Conservation (phyloP, 2,888 invertebrate genomes). For the Omphaloscelis lunosa region DNA sequence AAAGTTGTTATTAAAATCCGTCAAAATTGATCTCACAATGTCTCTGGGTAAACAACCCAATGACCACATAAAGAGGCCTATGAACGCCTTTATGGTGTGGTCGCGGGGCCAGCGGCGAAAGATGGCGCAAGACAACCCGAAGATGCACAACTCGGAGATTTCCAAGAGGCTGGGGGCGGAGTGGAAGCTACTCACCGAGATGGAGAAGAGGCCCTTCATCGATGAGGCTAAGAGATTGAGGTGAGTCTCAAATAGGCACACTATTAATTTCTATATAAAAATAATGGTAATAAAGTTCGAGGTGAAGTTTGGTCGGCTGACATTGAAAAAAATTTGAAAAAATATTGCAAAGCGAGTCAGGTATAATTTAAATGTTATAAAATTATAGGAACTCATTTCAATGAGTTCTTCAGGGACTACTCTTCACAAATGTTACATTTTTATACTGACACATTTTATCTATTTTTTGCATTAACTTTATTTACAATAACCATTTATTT, state of each 20-base stretch:
- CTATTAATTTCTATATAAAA: not conserved
- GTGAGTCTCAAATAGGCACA: constrained; percentile 84
- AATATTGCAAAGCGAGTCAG: not conserved
- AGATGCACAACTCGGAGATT: constrained; percentile 98
- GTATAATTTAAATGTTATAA: not conserved
- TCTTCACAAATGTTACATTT: not conserved
- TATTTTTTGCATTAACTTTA: not conserved
- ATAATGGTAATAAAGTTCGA: not conserved
- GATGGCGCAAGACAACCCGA: constrained; percentile 98
- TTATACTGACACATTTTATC: rapidly evolving
- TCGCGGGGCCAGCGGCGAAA: constrained; percentile 96
- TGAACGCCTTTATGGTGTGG: constrained; percentile 99
- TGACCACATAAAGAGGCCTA: constrained; percentile 97
- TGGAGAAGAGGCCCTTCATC: constrained; percentile 97
- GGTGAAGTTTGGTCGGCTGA: not conserved
- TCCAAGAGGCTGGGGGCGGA: constrained; percentile 96
- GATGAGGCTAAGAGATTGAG: constrained; percentile 97
- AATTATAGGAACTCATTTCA: not conserved
- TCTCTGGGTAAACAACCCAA: constrained; percentile 86
- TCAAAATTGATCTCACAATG: constrained; percentile 76
- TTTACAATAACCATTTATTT: not conserved
- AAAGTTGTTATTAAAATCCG: constrained; percentile 54
- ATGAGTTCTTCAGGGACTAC: too few relatives aligned
- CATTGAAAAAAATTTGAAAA: not conserved
- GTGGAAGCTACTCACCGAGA: constrained; percentile 96